A percentile compares a stretch with the other conserved stretches of the same genome.
These are phyloP conservation scores for Macrotus californicus DNA, from an alignment of 2,113 vertebrate species.

Conservation along the genomic window DNA sequence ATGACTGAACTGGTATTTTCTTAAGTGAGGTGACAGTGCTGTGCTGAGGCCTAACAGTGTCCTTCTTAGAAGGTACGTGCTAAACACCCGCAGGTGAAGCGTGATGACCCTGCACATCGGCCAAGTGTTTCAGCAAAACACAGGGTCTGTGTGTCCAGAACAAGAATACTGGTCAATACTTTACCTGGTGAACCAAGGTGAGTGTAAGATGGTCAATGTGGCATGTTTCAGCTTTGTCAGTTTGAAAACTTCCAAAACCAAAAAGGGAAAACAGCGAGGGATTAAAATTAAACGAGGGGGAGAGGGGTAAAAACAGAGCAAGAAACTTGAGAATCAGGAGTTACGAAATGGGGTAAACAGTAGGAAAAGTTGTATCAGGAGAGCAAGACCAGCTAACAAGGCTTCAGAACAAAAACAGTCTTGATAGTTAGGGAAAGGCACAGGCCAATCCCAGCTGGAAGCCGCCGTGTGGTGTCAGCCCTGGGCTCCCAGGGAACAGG, in stretches of 20 bases:
- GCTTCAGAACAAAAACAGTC: not conserved
- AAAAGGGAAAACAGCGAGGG: not conserved
- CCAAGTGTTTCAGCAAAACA: not conserved
- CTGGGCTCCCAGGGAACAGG: not conserved
- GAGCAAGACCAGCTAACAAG: not conserved
- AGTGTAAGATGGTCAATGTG: not conserved
- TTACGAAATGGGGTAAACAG: not conserved
- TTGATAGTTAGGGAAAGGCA: not conserved
- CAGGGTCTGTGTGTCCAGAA: not conserved
- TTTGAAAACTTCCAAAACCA: not conserved
- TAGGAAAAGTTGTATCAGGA: not conserved
- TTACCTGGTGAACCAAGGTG: not conserved
- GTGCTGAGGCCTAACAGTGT: not conserved
- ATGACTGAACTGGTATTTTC: not conserved
- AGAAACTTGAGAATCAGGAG: not conserved
- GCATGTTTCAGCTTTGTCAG: not conserved
- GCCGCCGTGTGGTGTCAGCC: not conserved
- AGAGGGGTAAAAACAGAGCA: not conserved
- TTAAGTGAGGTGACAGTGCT: not conserved
- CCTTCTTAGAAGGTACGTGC: not conserved
- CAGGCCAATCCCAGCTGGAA: not conserved
- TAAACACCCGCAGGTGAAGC: not conserved
- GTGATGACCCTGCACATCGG: not conserved
- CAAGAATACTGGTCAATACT: not conserved
- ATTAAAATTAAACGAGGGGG: not conserved